Percentiles rank a stretch among this genome's conserved stretches.
Evolutionary conservation across 2,888 invertebrate genomes (phyloP).

Genomic region (Spodoptera picta): DNA sequence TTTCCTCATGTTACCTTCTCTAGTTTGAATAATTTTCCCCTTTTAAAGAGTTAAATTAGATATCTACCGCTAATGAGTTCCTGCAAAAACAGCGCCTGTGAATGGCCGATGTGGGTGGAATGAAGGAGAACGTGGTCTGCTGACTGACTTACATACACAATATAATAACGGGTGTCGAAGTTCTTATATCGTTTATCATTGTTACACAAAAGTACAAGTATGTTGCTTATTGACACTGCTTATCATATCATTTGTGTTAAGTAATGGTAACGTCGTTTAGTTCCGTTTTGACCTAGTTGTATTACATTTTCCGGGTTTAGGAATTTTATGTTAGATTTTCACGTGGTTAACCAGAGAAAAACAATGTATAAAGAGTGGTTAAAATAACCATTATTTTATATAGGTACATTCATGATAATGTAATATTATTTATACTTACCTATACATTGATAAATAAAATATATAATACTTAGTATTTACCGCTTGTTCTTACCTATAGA

Average conservation of each 20-base stretch:
- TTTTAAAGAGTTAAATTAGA: conserved; percentile 47
- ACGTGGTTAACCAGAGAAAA: conserved; percentile 14
- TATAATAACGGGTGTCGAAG: conserved; percentile 30
- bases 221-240: conserved; percentile 4
- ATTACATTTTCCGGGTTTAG: conserved; percentile 6
- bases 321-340: conserved; percentile 1
- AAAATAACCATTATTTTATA: too few relatives aligned
- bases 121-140: conserved; percentile 62
- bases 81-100: conserved; percentile 45
- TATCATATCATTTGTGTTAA: conserved; percentile 17
- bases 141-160: conserved; percentile 41
- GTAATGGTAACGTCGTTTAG: neutral
- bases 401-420: too few relatives aligned
- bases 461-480: too few relatives aligned
- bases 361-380: neutral
- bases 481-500: too few relatives aligned
- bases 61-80: conserved; percentile 45
- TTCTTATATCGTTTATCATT: conserved; percentile 42
- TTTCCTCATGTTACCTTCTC: conserved; percentile 2
- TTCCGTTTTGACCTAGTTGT: conserved; percentile 2
- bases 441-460: too few relatives aligned
- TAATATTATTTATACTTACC: too few relatives aligned
- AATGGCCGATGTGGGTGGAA: conserved; percentile 62
- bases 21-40: neutral
- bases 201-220: conserved; percentile 11